Evolutionary conservation across 2,888 invertebrate species (phyloP).

Genomic region (Metellina segmentata): DNA sequence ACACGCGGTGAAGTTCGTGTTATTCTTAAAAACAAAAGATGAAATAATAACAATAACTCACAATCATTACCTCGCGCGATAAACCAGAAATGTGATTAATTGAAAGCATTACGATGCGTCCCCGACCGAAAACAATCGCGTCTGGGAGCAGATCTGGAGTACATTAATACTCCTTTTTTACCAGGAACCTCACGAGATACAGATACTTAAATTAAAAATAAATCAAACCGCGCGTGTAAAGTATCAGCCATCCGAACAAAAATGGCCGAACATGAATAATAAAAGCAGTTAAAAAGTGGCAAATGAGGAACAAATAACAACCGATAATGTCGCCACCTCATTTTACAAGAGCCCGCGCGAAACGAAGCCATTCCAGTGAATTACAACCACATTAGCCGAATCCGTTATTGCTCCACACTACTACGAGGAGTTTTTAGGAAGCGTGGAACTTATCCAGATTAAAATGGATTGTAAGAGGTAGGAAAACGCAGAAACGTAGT

Average conservation of each 20-base stretch:
- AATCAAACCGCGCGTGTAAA: slow-evolving; percentile 29
- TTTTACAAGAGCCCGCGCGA: slow-evolving; percentile 18
- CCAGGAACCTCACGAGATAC: slow-evolving; percentile 2
- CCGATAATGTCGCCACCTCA: slow-evolving; percentile 47
- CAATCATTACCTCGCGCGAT: background rate
- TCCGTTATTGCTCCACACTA: slow-evolving; percentile 30
- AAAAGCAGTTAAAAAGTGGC: slow-evolving; percentile 57
- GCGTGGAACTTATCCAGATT: slow-evolving; percentile 51
- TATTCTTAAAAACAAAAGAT: slow-evolving; percentile 8
- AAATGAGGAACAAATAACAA: slow-evolving; percentile 68
- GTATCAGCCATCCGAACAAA: slow-evolving; percentile 15
- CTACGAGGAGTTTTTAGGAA: slow-evolving; percentile 60
- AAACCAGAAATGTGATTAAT: slow-evolving; percentile 35
- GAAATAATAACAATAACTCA: slow-evolving; percentile 11
- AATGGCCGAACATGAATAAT: slow-evolving; percentile 53
- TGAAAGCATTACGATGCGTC: slow-evolving; percentile 1
- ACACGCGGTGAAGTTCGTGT: too few species aligned
- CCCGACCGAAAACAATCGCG: background rate
- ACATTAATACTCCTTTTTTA: slow-evolving; percentile 3
- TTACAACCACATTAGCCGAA: slow-evolving; percentile 66
- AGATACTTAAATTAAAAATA: slow-evolving; percentile 57
- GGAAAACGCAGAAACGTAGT: slow-evolving; percentile 1
- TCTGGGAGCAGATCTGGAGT: slow-evolving; percentile 30
- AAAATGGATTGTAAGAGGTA: slow-evolving; percentile 61
- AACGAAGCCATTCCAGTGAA: slow-evolving; percentile 57